Percentiles rank a stretch among this genome's conserved stretches.
phyloP scores from a whole-genome alignment of 37 sponge, comb jelly and placozoan species.

The Beroe ovata region DNA sequence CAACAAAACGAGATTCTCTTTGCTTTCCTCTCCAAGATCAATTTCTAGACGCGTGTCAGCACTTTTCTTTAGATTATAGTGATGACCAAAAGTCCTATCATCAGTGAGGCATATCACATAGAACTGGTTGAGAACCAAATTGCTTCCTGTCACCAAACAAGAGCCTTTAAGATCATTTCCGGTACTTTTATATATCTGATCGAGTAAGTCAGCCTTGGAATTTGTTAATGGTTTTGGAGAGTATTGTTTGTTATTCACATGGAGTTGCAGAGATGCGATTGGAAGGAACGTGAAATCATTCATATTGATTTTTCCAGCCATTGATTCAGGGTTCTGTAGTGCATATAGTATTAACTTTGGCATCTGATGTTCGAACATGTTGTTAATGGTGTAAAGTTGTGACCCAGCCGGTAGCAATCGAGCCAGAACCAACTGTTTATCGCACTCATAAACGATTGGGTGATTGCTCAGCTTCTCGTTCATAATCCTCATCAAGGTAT shows the following conservation, averaged over 20 bases:
- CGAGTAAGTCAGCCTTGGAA: too few relatives aligned
- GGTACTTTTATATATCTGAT: too few relatives aligned
- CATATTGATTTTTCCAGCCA: neutral
- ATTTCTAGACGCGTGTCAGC: neutral
- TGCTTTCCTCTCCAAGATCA: neutral
- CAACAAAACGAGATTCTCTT: neutral
- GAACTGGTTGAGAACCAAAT: too few relatives aligned
- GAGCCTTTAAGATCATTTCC: too few relatives aligned
- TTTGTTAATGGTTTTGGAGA: neutral
- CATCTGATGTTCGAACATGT: neutral
- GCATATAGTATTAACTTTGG: neutral
- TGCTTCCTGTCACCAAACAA: too few relatives aligned
- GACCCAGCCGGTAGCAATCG: neutral
- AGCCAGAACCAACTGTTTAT: neutral
- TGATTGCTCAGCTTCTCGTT: neutral
- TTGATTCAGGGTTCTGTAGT: neutral
- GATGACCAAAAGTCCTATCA: neutral
- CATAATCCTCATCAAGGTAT: neutral
- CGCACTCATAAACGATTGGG: neutral
- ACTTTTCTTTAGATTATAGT: neutral
- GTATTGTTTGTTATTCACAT: neutral
- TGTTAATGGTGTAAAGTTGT: neutral
- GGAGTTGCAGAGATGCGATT: neutral
- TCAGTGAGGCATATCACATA: neutral
- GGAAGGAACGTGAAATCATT: neutral